Evolutionary conservation across 2,797 vertebrate genomes (phyloP), one percentile per base, ranked within the genome.

Genomic region (Oreochromis mossambicus): DNA sequence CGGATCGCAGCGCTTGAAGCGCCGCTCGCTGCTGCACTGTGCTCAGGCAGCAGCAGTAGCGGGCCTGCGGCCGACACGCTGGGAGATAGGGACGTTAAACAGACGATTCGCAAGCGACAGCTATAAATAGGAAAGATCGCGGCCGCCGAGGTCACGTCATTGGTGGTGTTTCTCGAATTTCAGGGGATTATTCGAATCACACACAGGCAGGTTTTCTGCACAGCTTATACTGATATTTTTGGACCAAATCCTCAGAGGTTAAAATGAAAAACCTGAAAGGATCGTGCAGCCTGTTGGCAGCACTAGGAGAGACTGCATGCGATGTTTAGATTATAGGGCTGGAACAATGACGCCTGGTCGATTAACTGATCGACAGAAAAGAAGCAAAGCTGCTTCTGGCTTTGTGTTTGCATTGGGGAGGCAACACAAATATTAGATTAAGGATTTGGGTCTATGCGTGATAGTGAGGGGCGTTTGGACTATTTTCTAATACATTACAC

Each of bases 1-100:
- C 73, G 88, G 87, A 83, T 81, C 83, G 84, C 87, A 85, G 93
- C 91, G 88, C 90, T 80, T 15, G 77, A 36, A 90, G 93, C 91
- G 87, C 58, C 86, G 91, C 87, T 89, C 78, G 90, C 91, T 91
- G 24, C 82, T 78, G 80, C 80, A 24, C 90, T 82, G 48, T 63
- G 85, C 86, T 63, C 81, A 19, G 81, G 83, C 86, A 78, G 82
- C 92, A 80, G 92, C 82, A 58, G 87, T 15, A 46, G 43, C 24
- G 26, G 68, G 68, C 68, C 68, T 75, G 19, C 83, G 79, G 87
- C 73, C 43, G 83, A 73, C 84, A 84, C 15, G 86, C 63, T 21
- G 82, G 38, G 15, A 55, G 76, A 73, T n/a, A 51, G 38, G 58
- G 54, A 56, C 85, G 82, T 80, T 81, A 41, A 79, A 89, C 76